Percentiles rank a stretch among this genome's conserved stretches.
Conservation (phyloP, 2,113 vertebrate genomes). For the Climacteris rufus region DNA sequence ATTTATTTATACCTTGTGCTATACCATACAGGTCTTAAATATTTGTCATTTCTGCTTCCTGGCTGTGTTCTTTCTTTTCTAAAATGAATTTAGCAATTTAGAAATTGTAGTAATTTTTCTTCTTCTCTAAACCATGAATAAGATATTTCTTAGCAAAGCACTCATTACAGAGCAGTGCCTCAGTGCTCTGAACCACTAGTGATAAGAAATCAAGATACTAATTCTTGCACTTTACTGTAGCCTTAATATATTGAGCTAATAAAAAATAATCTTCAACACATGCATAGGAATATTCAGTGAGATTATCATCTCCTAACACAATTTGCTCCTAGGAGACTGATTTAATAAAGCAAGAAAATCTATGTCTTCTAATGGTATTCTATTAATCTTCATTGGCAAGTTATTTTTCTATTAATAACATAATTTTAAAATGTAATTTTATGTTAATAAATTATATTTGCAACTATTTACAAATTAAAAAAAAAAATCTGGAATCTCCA, state of each 20-base stretch:
- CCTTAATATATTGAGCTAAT: constrained; percentile 15
- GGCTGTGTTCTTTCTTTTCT: background rate
- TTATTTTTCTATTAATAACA: background rate
- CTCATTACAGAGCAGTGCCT: background rate
- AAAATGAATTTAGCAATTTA: background rate
- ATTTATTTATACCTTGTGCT: background rate
- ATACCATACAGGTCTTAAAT: background rate
- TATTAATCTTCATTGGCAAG: constrained; percentile 26
- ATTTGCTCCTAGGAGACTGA: background rate
- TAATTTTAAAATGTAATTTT: background rate
- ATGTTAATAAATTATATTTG: background rate
- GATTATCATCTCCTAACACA: background rate
- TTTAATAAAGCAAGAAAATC: constrained; percentile 32
- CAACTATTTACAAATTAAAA: background rate
- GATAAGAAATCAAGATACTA: background rate
- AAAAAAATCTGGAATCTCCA: background rate
- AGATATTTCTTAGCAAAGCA: background rate
- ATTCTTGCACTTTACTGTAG: background rate
- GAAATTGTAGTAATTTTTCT: background rate
- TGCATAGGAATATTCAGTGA: background rate
- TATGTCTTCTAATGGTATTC: background rate
- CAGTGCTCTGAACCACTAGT: background rate
- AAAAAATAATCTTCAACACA: background rate
- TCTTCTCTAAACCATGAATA: background rate
- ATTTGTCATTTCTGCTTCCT: background rate